Evolutionary conservation across 2,797 vertebrate species (phyloP).

Genomic region (Salarias fasciatus): DNA sequence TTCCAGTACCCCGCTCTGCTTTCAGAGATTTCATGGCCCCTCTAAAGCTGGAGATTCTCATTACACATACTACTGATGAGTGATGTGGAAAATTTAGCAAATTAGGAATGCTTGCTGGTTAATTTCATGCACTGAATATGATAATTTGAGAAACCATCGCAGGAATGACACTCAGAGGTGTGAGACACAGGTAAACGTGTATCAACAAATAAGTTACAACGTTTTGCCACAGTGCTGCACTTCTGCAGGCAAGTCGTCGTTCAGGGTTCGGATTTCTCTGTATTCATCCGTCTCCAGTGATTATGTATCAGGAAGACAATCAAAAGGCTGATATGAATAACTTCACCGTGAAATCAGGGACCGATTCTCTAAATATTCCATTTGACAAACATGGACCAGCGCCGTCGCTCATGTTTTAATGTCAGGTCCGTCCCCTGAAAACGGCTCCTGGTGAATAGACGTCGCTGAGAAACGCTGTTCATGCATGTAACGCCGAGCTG

Average conservation of each 20-base stretch:
- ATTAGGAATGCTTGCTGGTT: slow-evolving; percentile 71
- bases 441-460: background rate
- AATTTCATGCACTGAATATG: slow-evolving; percentile 72
- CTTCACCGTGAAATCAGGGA: background rate
- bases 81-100: slow-evolving; percentile 71
- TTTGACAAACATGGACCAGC: background rate
- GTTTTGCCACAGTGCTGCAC: slow-evolving; percentile 9
- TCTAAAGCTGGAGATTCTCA: slow-evolving; percentile 65
- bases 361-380: background rate
- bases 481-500: no score
- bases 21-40: slow-evolving; percentile 63
- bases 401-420: background rate
- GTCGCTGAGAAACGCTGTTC: no score
- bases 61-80: slow-evolving; percentile 69
- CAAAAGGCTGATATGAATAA: background rate
- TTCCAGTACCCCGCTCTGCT: slow-evolving; percentile 50
- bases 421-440: background rate
- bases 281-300: background rate
- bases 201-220: slow-evolving; percentile 21
- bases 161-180: slow-evolving; percentile 32
- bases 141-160: slow-evolving; percentile 47
- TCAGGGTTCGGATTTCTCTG: no score
- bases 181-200: slow-evolving; percentile 19
- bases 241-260: background rate
- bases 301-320: background rate